Evolutionary conservation across 2,888 invertebrate genomes (phyloP).

Genomic region (Aproaerema taeniolella): DNA sequence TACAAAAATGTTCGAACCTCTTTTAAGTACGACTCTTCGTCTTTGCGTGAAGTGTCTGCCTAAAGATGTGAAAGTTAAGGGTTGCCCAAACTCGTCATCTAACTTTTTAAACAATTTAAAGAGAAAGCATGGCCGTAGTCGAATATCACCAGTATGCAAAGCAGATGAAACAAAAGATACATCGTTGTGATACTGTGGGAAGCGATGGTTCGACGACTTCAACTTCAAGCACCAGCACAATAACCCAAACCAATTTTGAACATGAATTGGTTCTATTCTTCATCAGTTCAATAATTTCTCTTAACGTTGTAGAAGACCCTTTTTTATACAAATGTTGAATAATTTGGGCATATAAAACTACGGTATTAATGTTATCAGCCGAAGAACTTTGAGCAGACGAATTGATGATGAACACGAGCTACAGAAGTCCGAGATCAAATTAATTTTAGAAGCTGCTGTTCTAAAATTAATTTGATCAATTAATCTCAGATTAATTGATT

Average conservation of each 20-base stretch:
- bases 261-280: not conserved
- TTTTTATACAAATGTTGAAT: conserved; percentile 25
- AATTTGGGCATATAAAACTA: not conserved
- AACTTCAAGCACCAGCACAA: too few species aligned
- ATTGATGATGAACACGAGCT: not conserved
- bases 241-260: not conserved
- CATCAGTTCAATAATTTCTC: not conserved
- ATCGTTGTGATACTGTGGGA: too few species aligned
- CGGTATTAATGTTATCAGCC: not conserved
- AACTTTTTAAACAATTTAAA: not conserved
- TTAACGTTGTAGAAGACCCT: not conserved
- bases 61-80: not conserved
- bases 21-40: too few species aligned
- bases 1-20: too few species aligned
- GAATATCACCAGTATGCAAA: not conserved
- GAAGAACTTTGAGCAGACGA: not conserved
- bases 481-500: not conserved
- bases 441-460: not conserved
- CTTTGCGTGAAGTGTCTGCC: too few species aligned
- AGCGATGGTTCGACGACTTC: too few species aligned
- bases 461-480: not conserved
- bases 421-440: not conserved
- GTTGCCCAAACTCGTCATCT: not conserved
- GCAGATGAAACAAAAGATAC: not conserved
- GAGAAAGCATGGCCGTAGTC: not conserved